Evolutionary conservation across 1,140 invertebrate genomes (phyloP).

Genomic region (Prorops nasuta): DNA sequence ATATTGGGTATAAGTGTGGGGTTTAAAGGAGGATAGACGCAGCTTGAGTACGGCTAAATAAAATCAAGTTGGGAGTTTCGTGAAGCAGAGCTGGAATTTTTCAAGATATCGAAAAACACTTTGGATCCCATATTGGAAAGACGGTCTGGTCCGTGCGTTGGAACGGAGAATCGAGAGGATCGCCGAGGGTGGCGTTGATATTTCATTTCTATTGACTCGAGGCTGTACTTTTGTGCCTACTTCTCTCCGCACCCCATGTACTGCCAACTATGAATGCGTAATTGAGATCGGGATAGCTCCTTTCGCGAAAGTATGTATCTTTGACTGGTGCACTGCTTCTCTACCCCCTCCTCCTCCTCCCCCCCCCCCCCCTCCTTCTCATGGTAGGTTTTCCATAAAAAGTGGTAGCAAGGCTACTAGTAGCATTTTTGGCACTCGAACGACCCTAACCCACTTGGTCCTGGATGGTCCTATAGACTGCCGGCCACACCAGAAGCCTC

Average conservation of each 20-base stretch:
- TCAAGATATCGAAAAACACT: constrained; percentile 41
- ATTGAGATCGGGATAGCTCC: constrained; percentile 27
- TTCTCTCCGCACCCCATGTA: constrained; percentile 12
- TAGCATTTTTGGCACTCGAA: too few relatives aligned
- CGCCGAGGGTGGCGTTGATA: constrained; percentile 27
- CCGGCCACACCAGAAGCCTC: too few relatives aligned
- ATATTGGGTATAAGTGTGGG: too few relatives aligned
- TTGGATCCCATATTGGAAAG: constrained; percentile 34
- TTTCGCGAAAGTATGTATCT: constrained; percentile 10
- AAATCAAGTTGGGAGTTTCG: constrained; percentile 19
- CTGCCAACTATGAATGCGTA: constrained; percentile 36
- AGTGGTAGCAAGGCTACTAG: too few relatives aligned
- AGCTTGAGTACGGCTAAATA: too few relatives aligned
- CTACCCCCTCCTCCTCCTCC: background rate
- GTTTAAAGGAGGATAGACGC: too few relatives aligned
- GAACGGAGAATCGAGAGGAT: constrained; percentile 2
- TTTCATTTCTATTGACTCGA: constrained; percentile 39
- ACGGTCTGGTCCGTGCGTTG: constrained; percentile 11
- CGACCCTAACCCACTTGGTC: too few relatives aligned
- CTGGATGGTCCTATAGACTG: too few relatives aligned
- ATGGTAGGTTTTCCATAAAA: constrained; percentile 25
- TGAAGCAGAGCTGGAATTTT: constrained; percentile 21
- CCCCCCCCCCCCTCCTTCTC: constrained; percentile 1
- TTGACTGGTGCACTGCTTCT: too few relatives aligned
- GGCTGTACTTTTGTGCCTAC: constrained; percentile 4